Conservation (phyloP, 2,113 vertebrate species). For the Microtus ochrogaster region DNA sequence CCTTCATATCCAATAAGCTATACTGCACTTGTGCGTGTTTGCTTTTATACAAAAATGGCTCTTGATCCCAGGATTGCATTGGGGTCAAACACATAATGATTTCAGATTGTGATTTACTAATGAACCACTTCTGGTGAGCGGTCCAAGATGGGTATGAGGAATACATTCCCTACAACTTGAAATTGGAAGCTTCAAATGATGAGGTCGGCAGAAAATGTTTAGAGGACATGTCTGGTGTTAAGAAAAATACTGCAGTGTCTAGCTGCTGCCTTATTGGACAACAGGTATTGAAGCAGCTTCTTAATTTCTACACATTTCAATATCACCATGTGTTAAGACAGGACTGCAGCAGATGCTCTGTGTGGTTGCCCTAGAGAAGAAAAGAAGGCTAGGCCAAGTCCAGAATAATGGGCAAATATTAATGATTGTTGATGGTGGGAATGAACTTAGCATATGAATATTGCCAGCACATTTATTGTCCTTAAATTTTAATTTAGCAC, state of each 20-base stretch:
- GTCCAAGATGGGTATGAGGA: background rate
- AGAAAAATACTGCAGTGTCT: background rate
- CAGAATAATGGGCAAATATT: background rate
- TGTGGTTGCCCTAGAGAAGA: background rate
- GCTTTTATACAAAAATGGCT: background rate
- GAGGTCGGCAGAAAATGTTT: background rate
- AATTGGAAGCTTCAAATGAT: background rate
- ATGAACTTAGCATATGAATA: background rate
- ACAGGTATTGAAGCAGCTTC: background rate
- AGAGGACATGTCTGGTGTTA: background rate
- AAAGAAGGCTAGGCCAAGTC: background rate
- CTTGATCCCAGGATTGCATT: background rate
- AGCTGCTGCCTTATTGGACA: background rate
- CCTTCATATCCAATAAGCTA: background rate
- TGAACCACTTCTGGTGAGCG: too few species aligned
- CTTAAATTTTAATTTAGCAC: conserved; percentile 11
- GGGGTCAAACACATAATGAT: background rate
- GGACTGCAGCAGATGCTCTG: background rate
- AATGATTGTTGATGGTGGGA: background rate
- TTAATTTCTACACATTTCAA: background rate
- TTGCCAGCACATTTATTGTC: background rate
- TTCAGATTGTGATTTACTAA: background rate
- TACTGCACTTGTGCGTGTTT: background rate
- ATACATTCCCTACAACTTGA: background rate
- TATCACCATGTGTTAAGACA: background rate